These are phyloP conservation scores for Oryctolagus cuniculus DNA, from an alignment of 2,113 vertebrate genomes.

Conservation along the genomic window DNA sequence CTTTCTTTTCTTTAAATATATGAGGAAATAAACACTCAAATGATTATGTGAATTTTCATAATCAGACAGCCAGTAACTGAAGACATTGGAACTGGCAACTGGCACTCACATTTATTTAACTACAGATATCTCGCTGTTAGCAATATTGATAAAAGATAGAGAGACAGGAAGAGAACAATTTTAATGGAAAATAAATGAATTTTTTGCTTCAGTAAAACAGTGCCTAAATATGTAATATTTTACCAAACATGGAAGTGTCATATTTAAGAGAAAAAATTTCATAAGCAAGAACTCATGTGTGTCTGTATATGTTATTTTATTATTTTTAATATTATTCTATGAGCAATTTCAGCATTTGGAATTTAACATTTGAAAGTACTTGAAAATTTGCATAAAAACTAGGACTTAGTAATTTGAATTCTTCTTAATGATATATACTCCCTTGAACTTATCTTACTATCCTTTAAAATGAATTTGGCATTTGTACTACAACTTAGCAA, in stretches of 20 bases:
- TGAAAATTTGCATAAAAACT: constrained; percentile 17
- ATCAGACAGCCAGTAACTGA: background rate
- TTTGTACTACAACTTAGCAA: background rate
- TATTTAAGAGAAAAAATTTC: constrained; percentile 16
- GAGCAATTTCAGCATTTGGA: constrained; percentile 45
- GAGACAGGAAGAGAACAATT: background rate
- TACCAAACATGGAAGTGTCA: constrained; percentile 34
- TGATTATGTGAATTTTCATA: constrained; percentile 56
- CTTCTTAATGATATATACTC: background rate
- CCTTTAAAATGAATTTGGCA: constrained; percentile 42
- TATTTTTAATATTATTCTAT: background rate
- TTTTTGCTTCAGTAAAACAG: constrained; percentile 56
- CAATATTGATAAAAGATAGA: constrained; percentile 34
- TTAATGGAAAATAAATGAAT: constrained; percentile 26
- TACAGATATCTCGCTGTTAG: constrained; percentile 47
- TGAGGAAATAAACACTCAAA: background rate
- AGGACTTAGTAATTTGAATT: constrained; percentile 43
- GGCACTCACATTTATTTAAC: constrained; percentile 38
- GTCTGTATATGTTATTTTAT: background rate
- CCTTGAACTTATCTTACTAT: background rate
- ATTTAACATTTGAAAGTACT: constrained; percentile 42
- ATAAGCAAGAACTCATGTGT: constrained; percentile 14
- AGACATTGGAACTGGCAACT: background rate
- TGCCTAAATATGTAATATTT: constrained; percentile 21
- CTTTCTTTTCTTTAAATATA: background rate